Base-by-base conservation (phyloP, 2,797 vertebrate genomes). In the Macropodus opercularis region DNA sequence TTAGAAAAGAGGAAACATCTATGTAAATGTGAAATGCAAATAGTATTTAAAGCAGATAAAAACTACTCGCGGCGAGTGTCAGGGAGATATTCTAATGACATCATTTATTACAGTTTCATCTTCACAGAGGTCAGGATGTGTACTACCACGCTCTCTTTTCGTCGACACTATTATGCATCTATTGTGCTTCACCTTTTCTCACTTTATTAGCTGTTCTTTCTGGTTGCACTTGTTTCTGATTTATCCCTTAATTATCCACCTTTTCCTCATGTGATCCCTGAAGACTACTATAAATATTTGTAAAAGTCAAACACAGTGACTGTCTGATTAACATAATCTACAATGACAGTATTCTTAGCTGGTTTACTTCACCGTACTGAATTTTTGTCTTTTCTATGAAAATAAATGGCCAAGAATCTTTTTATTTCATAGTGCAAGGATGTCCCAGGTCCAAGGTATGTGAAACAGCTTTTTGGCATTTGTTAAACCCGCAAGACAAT, bases 381-480 rank as follows among this genome's bases (percentile, higher is more conserved):
- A 31, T 8, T 72, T 44, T 59, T 23, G 34, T 71, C 54, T 49
- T 34, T 21, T 70, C 42, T 52, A 9, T 36, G 15, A 8, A 19
- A 22, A 29, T 19, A 54, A 67, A 32, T 15, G 18, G n/a, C 53
- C 48, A 61, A 59, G 42, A 66, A 64, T 55, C 50, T 26, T 42
- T 13, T 63, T 70, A 65, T 57, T 69, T 55, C 54, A 36, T 35
- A 69, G 72, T 81, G 63, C 13, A 11, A 77, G 53, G 51, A 50
- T 22, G 46, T 84, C 66, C 52, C 27, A 19, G 80, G 76, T 58
- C 74, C 35, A 34, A 71, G 65, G 64, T 46, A 74, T 79, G 69
- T 64, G 61, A 85, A 87, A 74, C 69, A 72, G 82, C 67, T 80
- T 85, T 89, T 79, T 88, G 88, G 86, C 77, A 65, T 79, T 77